Percentiles rank a stretch among this genome's conserved stretches.
These are phyloP conservation scores for Drosophila kohkoa DNA, from an alignment of 1,140 invertebrate genomes.

Conservation along the genomic window DNA sequence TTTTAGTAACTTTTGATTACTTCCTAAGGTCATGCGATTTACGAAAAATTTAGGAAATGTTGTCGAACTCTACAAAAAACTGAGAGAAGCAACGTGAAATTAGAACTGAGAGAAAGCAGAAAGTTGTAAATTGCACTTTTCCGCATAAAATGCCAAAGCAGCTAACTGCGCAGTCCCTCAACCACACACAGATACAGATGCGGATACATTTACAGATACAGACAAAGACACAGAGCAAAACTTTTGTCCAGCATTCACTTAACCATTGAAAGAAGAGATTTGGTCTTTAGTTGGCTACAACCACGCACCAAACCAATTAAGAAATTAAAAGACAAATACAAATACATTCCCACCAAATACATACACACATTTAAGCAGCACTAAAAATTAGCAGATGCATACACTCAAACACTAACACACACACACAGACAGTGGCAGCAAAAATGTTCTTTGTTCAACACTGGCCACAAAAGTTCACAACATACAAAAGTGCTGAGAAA, in stretches of 20 bases:
- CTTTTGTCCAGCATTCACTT: slow-evolving; percentile 28
- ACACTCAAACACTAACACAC: slow-evolving; percentile 35
- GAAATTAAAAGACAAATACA: slow-evolving; percentile 82
- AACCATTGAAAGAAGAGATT: slow-evolving; percentile 26
- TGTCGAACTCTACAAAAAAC: slow-evolving; percentile 7
- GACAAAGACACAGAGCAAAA: slow-evolving; percentile 21
- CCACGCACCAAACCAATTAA: slow-evolving; percentile 73
- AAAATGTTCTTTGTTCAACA: slow-evolving; percentile 67
- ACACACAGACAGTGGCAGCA: neutral
- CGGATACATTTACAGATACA: slow-evolving; percentile 11
- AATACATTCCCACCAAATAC: slow-evolving; percentile 40
- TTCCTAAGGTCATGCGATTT: slow-evolving; percentile 19
- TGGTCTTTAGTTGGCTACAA: slow-evolving; percentile 28
- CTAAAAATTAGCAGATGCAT: slow-evolving; percentile 66
- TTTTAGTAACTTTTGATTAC: slow-evolving; percentile 31
- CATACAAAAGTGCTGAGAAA: slow-evolving; percentile 70
- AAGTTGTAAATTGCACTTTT: slow-evolving; percentile 56
- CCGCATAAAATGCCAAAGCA: slow-evolving; percentile 54
- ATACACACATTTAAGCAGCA: slow-evolving; percentile 30
- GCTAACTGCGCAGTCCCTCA: slow-evolving; percentile 41
- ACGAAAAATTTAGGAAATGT: neutral
- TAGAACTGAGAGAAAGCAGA: slow-evolving; percentile 30
- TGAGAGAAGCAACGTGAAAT: slow-evolving; percentile 3
- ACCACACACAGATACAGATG: neutral
- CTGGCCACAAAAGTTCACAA: slow-evolving; percentile 68